phyloP scores from a whole-genome alignment of 2,888 invertebrate species.

The Apocheima hispidaria region DNA sequence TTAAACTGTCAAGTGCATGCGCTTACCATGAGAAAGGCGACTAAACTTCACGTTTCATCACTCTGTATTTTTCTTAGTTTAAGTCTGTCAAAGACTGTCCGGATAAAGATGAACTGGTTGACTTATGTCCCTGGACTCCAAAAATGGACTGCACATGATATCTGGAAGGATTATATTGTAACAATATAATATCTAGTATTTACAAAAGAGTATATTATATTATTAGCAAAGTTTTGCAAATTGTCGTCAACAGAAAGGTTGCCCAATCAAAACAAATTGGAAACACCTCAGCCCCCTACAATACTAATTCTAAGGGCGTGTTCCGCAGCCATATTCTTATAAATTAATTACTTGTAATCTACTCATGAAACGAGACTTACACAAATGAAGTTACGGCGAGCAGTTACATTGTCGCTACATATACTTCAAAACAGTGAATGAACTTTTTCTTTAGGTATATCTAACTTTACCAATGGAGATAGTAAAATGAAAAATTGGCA shows the following conservation, averaged over 20 bases:
- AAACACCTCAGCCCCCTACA: slow-evolving; percentile 61
- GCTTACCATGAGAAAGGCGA: no score
- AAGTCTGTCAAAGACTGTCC: no score
- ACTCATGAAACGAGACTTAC: slow-evolving; percentile 83
- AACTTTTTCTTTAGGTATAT: background rate
- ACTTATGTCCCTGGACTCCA: no score
- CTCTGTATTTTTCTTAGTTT: no score
- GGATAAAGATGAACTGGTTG: no score
- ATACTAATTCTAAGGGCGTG: slow-evolving; percentile 70
- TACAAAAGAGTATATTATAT: background rate
- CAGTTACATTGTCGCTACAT: slow-evolving; percentile 30
- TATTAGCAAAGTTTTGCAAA: background rate
- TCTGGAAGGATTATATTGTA: no score
- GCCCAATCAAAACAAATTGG: slow-evolving; percentile 44
- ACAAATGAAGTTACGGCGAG: slow-evolving; percentile 82
- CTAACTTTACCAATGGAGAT: background rate
- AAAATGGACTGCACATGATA: no score
- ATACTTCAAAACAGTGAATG: slow-evolving; percentile 16
- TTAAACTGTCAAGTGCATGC: no score
- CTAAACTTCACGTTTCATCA: no score
- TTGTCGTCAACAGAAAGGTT: slow-evolving; percentile 5
- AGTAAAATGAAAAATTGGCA: background rate
- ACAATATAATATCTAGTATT: background rate
- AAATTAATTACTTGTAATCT: slow-evolving; percentile 87
- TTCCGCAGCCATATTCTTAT: slow-evolving; percentile 83